A percentile compares a stretch with the other conserved stretches of the same genome.
phyloP scores from a whole-genome alignment of 2,888 invertebrate species.

The Thalpophila matura region DNA sequence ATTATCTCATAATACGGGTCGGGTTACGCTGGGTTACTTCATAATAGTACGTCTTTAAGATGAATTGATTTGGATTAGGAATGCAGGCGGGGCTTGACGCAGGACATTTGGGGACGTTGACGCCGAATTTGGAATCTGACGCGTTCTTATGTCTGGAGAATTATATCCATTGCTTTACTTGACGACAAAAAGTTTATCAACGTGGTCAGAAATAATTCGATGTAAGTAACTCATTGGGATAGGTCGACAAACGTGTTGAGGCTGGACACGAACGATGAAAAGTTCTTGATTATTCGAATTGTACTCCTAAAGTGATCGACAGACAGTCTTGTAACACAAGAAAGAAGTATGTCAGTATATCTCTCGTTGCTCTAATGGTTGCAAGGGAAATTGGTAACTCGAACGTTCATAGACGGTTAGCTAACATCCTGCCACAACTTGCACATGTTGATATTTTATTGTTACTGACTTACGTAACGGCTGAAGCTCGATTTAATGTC shows the following conservation, averaged over 20 bases:
- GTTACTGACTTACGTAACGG: slow-evolving; percentile 37
- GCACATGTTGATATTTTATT: slow-evolving; percentile 49
- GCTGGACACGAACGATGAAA: not conserved
- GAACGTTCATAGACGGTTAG: slow-evolving; percentile 30
- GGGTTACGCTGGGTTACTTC: slow-evolving; percentile 81
- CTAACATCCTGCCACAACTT: slow-evolving; percentile 47
- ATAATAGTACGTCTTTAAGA: slow-evolving; percentile 78
- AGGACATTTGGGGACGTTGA: slow-evolving; percentile 62
- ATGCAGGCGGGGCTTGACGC: slow-evolving; percentile 53
- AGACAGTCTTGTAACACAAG: slow-evolving; percentile 14
- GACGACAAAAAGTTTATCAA: not conserved
- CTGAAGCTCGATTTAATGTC: slow-evolving; percentile 37
- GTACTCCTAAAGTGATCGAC: slow-evolving; percentile 9
- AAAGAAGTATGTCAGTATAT: slow-evolving; percentile 39
- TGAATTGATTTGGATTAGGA: slow-evolving; percentile 80
- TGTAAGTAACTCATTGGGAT: not conserved
- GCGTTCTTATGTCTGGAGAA: not conserved
- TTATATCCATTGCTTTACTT: not conserved
- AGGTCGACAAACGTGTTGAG: not conserved
- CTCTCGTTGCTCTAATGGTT: slow-evolving; percentile 29
- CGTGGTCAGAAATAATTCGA: not conserved
- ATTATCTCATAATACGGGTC: slow-evolving; percentile 85
- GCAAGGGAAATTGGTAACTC: slow-evolving; percentile 51
- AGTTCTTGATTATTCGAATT: slow-evolving; percentile 23
- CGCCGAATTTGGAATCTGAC: slow-evolving; percentile 37